A percentile compares a stretch with the other conserved stretches of the same genome.
Conservation (phyloP, 2,888 invertebrate species). For the Agrochola lychnidis region DNA sequence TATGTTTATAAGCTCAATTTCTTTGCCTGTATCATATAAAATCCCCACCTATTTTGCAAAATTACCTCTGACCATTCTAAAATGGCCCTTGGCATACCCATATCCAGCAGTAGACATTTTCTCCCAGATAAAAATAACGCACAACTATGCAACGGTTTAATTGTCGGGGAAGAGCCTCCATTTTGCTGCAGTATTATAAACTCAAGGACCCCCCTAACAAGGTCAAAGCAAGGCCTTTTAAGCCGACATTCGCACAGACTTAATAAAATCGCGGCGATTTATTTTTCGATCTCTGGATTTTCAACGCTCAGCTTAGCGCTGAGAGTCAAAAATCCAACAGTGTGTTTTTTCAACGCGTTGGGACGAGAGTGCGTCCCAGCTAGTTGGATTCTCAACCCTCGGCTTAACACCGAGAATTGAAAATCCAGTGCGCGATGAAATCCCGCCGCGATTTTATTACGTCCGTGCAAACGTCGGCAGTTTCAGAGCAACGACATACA, state of each 20-base stretch:
- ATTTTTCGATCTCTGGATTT: too few relatives aligned
- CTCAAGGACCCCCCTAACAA: neutral
- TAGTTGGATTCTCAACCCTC: too few relatives aligned
- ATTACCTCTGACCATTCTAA: neutral
- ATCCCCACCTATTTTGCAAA: neutral
- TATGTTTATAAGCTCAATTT: neutral
- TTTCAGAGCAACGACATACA: neutral
- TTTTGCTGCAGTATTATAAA: neutral
- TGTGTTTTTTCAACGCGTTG: too few relatives aligned
- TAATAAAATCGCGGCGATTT: too few relatives aligned
- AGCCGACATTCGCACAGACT: too few relatives aligned
- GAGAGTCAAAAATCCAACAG: too few relatives aligned
- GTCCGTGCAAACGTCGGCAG: neutral
- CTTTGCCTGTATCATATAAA: neutral
- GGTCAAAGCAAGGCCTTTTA: conserved; percentile 4
- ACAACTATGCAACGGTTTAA: neutral
- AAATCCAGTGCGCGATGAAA: too few relatives aligned
- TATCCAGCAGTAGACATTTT: neutral
- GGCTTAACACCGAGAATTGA: too few relatives aligned
- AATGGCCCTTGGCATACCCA: too few relatives aligned
- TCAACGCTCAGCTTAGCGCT: too few relatives aligned
- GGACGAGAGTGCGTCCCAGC: too few relatives aligned
- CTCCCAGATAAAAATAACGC: neutral
- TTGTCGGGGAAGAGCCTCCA: neutral
- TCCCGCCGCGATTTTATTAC: too few relatives aligned